These are phyloP conservation scores for Arion vulgaris DNA, from an alignment of 1,140 invertebrate genomes.

Conservation along the genomic window DNA sequence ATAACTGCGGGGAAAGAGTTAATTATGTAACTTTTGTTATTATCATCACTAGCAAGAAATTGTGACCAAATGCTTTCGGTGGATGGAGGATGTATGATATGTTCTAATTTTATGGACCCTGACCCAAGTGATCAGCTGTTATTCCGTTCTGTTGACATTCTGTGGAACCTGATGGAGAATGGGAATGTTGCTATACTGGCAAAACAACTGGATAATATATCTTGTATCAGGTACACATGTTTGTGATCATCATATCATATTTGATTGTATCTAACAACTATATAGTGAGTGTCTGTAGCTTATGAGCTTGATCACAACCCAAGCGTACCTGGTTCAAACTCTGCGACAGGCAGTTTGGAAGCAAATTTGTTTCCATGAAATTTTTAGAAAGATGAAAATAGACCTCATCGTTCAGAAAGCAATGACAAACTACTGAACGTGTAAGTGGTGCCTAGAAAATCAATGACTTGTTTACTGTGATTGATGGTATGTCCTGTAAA, in stretches of 20 bases:
- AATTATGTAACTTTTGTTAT: too few species aligned
- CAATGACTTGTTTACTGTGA: too few species aligned
- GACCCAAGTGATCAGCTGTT: slow-evolving; percentile 68
- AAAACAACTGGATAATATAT: slow-evolving; percentile 67
- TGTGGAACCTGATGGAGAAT: slow-evolving; percentile 72
- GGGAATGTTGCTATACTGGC: slow-evolving; percentile 60
- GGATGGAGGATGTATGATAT: slow-evolving; percentile 63
- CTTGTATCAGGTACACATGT: slow-evolving; percentile 64
- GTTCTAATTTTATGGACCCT: slow-evolving; percentile 64
- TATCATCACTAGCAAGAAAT: slow-evolving; percentile 55
- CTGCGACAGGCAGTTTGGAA: too few species aligned
- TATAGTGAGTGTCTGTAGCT: not conserved
- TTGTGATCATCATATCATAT: not conserved
- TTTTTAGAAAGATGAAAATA: too few species aligned
- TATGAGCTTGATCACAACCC: too few species aligned
- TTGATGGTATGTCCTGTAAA: too few species aligned
- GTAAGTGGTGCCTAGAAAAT: too few species aligned
- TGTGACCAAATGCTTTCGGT: slow-evolving; percentile 70
- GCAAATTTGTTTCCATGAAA: too few species aligned
- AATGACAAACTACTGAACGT: too few species aligned
- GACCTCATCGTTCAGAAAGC: too few species aligned
- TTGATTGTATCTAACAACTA: not conserved
- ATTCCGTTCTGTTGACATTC: slow-evolving; percentile 70
- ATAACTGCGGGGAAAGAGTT: too few species aligned
- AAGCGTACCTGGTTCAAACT: too few species aligned